Conservation (phyloP, 1,140 invertebrate species). For the Araneus ventricosus region DNA sequence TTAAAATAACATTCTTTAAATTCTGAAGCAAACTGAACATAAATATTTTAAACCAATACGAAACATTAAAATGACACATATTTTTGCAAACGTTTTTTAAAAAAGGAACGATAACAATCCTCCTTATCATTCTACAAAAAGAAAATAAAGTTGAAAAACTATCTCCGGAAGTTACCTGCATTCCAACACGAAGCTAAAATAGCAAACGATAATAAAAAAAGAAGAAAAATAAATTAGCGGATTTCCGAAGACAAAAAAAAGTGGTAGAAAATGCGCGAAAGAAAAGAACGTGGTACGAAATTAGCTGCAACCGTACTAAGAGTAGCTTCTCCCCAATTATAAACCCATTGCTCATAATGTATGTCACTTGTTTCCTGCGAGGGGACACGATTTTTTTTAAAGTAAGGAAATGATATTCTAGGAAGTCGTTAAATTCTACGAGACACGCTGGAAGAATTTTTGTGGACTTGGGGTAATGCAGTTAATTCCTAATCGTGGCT, state of each 20-base stretch:
- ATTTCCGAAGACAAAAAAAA: not conserved
- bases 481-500: not conserved
- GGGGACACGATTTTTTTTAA: not conserved
- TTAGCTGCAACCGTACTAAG: constrained; percentile 65
- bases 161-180: constrained; percentile 7
- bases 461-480: not conserved
- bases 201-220: not conserved
- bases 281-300: constrained; percentile 54
- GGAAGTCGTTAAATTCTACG: constrained; percentile 10
- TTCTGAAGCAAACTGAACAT: no score
- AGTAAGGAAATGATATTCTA: not conserved
- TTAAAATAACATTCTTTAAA: no score
- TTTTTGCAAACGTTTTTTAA: no score
- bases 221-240: not conserved
- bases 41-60: no score
- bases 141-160: not conserved
- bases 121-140: not conserved
- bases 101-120: not conserved
- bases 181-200: not conserved
- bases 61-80: no score
- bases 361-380: constrained; percentile 58
- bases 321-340: constrained; percentile 59
- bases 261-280: not conserved
- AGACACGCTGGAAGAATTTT: not conserved
- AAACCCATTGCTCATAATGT: constrained; percentile 65